Base-by-base conservation (phyloP, 2,888 invertebrate genomes). In the Meteorus colon region DNA sequence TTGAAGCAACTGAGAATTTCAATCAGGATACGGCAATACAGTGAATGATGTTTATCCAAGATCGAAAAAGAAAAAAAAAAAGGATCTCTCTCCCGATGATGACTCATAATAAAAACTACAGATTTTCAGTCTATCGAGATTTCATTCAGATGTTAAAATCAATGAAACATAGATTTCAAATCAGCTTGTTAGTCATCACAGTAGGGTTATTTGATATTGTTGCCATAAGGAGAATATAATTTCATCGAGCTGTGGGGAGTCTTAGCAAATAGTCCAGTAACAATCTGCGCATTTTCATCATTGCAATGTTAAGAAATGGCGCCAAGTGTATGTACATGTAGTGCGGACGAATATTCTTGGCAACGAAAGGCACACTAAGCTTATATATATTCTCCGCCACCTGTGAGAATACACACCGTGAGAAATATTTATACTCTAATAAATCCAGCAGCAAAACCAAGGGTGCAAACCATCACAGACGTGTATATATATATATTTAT, bases 371-470 rank as follows among this genome's bases (percentile, higher is more conserved):
- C 48, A 29, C 45, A 45, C 41, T 41, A n/a, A 68, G 45, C 8
- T 68, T 68, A 48, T 68, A 19, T 55, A 55, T 19, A 24, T 55
- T 24, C 55, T n/a, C 31, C 31, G 41, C 10, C 27, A 31, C 29
- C 48, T 68, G 68, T 45, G 48, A 48, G 16, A n/a, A 29, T 55
- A 55, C 19, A 55, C 19, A 55, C 55, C 48, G 29, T 48, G 68
- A 29, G 48, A 48, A 68, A 68, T 68, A 68, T 68, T 68, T 68
- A 68, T 68, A 27, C 51, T 68, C 16, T n/a, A n/a, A 68, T 68
- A 68, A 68, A 68, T 68, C 51, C 68, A 19, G 55, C 3, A 55
- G 48, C 6, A 29, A 68, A 68, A 68, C 48, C 68, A 51, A 68
- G 51, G 48, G 48, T 55, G 55, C 19, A 55, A 19, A 16, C 48